A percentile compares a stretch with the other conserved stretches of the same genome.
These are phyloP conservation scores for Eospalax fontanierii DNA, from an alignment of 2,797 vertebrate species.

Conservation along the genomic window DNA sequence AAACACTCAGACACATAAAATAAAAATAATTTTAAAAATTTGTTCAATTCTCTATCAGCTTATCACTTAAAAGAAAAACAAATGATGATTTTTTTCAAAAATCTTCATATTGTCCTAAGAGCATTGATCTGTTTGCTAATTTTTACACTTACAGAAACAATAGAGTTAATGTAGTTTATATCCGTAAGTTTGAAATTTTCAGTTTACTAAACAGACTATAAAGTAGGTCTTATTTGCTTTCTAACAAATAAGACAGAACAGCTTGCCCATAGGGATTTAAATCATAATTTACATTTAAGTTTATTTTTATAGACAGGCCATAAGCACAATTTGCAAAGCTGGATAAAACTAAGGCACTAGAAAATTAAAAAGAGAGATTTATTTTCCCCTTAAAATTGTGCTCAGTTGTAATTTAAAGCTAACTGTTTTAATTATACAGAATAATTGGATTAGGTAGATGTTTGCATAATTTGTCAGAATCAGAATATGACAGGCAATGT, in stretches of 20 bases:
- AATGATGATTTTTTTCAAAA: conserved; percentile 44
- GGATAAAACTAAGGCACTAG: conserved; percentile 83
- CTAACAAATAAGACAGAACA: conserved; percentile 76
- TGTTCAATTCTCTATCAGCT: background rate
- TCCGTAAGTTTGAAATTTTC: conserved; percentile 64
- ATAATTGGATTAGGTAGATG: conserved; percentile 84
- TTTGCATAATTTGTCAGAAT: conserved; percentile 76
- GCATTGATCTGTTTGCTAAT: conserved; percentile 12
- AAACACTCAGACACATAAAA: no score
- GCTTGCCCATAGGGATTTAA: conserved; percentile 72
- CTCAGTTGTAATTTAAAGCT: conserved; percentile 85
- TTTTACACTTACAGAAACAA: conserved; percentile 34
- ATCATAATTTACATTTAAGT: conserved; percentile 79
- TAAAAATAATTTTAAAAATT: background rate
- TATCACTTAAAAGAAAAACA: conserved; percentile 46
- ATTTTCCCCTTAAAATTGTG: conserved; percentile 64
- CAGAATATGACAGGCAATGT: conserved; percentile 80
- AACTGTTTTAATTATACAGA: conserved; percentile 85
- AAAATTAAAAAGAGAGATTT: conserved; percentile 84
- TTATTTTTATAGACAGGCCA: conserved; percentile 79
- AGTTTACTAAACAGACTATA: conserved; percentile 77
- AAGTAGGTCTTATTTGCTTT: conserved; percentile 80
- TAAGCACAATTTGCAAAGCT: conserved; percentile 82
- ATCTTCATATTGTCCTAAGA: background rate
- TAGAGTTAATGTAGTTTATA: conserved; percentile 63